These are phyloP conservation scores for Epicampocera succincta DNA, from an alignment of 2,888 invertebrate species.

Conservation along the genomic window DNA sequence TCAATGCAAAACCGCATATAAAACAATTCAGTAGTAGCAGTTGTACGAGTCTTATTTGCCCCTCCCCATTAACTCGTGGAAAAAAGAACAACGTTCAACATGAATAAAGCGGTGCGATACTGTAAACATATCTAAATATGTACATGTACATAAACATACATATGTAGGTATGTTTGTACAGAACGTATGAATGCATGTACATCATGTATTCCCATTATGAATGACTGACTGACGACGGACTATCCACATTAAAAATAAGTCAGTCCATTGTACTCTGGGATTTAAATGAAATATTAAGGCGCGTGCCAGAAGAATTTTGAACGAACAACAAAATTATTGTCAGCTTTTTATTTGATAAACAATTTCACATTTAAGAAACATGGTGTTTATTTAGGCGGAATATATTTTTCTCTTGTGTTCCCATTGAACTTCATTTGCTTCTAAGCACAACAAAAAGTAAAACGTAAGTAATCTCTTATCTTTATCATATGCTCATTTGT, in stretches of 20 bases:
- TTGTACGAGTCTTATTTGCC: constrained; percentile 6
- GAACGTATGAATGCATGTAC: too few species aligned
- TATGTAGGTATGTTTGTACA: too few species aligned
- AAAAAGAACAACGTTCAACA: constrained; percentile 16
- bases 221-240: constrained; percentile 29
- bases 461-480: too few species aligned
- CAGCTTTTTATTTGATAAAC: too few species aligned
- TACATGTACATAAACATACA: too few species aligned
- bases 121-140: constrained; percentile 2
- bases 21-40: background rate
- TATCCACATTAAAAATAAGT: constrained; percentile 46
- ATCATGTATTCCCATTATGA: constrained; percentile 32
- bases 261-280: constrained; percentile 48
- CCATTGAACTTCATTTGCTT: too few species aligned
- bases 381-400: too few species aligned
- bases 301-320: constrained; percentile 54
- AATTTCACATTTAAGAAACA: too few species aligned
- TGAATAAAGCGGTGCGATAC: constrained; percentile 11
- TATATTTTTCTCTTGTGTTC: too few species aligned
- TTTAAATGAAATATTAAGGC: constrained; percentile 26
- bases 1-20: background rate
- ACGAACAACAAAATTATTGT: background rate
- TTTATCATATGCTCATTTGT: too few species aligned
- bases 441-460: too few species aligned
- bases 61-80: constrained; percentile 12